These are phyloP conservation scores for Fabriciana adippe DNA, from an alignment of 2,888 invertebrate genomes.

Conservation along the genomic window DNA sequence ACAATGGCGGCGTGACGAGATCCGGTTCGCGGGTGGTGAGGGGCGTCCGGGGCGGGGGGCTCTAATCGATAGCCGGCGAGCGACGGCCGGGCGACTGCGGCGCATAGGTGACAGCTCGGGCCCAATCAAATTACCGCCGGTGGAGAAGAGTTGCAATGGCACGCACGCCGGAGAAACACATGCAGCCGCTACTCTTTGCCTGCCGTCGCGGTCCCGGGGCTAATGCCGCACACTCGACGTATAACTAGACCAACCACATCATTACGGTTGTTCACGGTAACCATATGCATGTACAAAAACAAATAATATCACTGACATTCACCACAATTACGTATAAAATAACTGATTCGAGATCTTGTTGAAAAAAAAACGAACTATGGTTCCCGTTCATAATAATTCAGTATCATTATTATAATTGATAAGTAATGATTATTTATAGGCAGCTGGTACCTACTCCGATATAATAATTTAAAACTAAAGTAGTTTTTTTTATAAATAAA, in stretches of 20 bases:
- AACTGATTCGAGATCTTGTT: too few relatives aligned
- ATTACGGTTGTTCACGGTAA: background rate
- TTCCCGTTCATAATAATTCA: too few relatives aligned
- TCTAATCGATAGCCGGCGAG: conserved; percentile 82
- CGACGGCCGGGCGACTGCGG: conserved; percentile 81
- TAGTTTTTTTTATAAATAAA: too few relatives aligned
- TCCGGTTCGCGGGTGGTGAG: conserved; percentile 79
- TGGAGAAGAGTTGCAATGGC: conserved; percentile 74
- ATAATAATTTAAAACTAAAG: too few relatives aligned
- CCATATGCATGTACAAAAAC: background rate
- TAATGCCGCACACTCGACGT: conserved; percentile 36
- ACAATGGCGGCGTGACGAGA: conserved; percentile 83
- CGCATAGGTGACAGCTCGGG: conserved; percentile 82
- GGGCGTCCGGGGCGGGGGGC: conserved; percentile 61
- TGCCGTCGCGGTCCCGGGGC: conserved; percentile 50
- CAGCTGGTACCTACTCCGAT: too few relatives aligned
- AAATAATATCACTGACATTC: background rate
- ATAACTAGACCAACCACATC: background rate
- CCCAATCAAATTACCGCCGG: conserved; percentile 81
- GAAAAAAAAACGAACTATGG: too few relatives aligned
- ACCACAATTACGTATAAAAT: too few relatives aligned
- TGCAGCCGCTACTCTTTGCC: conserved; percentile 39
- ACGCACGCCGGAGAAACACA: conserved; percentile 65
- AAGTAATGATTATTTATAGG: too few relatives aligned
- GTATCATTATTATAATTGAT: too few relatives aligned